Evolutionary conservation across 2,888 invertebrate genomes (phyloP), one percentile per base, ranked within the genome.

Genomic region (Amblyjoppa fuscipennis): DNA sequence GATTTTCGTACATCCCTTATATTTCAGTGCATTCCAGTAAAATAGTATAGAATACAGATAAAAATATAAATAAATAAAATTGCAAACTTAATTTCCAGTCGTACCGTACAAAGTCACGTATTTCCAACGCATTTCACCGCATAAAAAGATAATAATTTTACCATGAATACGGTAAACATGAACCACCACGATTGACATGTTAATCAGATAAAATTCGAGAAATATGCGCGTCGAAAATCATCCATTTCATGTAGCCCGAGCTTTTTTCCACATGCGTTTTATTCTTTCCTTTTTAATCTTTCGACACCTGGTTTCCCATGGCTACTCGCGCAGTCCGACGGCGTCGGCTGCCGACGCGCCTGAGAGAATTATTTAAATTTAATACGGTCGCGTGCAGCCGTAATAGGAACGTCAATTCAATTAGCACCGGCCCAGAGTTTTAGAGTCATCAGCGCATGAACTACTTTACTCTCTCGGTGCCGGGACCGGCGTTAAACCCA

Each of bases 361-460:
- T 68, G 51, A 31, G 80, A 83, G 84, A 89, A 87, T 89, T 89
- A 89, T 90, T 89, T 84, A 86, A 87, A 89, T 89, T 91, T 89
- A 87, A 87, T 87, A 88, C 87, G 88, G 87, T 89, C 87, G 88
- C 88, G 87, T 88, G 87, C 87, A 82, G 83, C 84, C 86, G 86
- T 90, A 90, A 91, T 91, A 89, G 86, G 87, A 91, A 90, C 85
- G 88, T 89, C 89, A 90, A 91, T 90, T 90, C 89, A 90, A 90
- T 91, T 89, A 91, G 89, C 85, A 81, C 78, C 68, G 31, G 77
- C 73, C 74, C 31, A 68, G 85, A 84, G 82, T 88, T 87, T 87
- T 83, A 78, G 86, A 87, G 85, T 87, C 89, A 89, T 90, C 89
- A 89, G 87, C 82, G 85, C 88, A 88, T 88, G 83, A 85, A 89